A percentile compares a stretch with the other conserved stretches of the same genome.
phyloP scores from a whole-genome alignment of 2,888 invertebrate genomes.

The Caenorhabditis angaria region DNA sequence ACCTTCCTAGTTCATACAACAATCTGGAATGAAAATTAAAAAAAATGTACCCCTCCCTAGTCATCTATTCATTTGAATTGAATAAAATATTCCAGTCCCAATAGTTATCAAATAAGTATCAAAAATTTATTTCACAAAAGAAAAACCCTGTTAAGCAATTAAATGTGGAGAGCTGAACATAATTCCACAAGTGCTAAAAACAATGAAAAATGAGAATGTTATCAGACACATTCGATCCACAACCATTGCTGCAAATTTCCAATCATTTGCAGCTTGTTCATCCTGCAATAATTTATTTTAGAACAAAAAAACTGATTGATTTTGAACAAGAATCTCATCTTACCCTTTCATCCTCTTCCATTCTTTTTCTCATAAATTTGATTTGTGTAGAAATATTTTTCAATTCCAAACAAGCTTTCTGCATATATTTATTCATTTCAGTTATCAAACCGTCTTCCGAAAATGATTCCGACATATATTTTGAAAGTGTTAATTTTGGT shows the following conservation, averaged over 20 bases:
- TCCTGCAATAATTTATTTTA: constrained; percentile 41
- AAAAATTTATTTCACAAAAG: no score
- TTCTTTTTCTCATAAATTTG: constrained; percentile 53
- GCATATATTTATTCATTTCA: constrained; percentile 55
- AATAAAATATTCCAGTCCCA: no score
- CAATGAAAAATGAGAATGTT: constrained; percentile 65
- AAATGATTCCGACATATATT: constrained; percentile 30
- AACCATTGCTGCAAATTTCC: constrained; percentile 70
- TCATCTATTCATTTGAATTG: no score
- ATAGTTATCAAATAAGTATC: no score
- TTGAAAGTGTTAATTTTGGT: constrained; percentile 30
- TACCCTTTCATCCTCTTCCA: constrained; percentile 63
- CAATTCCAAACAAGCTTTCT: constrained; percentile 61
- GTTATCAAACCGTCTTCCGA: constrained; percentile 35
- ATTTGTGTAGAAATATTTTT: constrained; percentile 57
- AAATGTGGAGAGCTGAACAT: constrained; percentile 66
- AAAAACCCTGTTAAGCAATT: constrained; percentile 44
- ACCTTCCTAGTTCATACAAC: no score
- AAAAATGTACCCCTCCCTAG: no score
- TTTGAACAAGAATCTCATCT: constrained; percentile 3
- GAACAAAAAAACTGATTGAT: background rate
- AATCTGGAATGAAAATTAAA: no score
- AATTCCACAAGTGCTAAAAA: constrained; percentile 65
- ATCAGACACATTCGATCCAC: constrained; percentile 66
- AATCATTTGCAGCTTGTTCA: constrained; percentile 68